phyloP scores from a whole-genome alignment of 1,140 invertebrate species.

The Himalopsyche phryganea region DNA sequence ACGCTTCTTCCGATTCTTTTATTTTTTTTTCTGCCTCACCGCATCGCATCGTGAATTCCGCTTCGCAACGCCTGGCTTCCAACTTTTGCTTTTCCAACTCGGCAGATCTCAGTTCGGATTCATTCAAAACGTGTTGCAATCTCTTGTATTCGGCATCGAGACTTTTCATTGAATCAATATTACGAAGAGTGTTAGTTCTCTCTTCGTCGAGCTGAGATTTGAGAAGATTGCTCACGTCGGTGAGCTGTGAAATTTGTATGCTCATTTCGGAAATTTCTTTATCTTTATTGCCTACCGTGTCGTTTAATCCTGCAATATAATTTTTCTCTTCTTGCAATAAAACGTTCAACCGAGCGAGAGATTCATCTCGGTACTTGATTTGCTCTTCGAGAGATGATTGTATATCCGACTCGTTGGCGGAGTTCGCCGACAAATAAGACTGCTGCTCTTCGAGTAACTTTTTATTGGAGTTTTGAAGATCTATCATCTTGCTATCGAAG shows the following conservation, averaged over 20 bases:
- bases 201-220: conserved; percentile 50
- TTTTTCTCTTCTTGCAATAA: conserved; percentile 10
- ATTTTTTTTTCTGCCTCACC: conserved; percentile 14
- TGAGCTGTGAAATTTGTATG: conserved; percentile 52
- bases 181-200: conserved; percentile 43
- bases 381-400: conserved; percentile 31
- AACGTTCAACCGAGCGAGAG: conserved; percentile 1
- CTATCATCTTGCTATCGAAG: conserved; percentile 5
- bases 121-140: conserved; percentile 34
- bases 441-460: conserved; percentile 35
- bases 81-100: conserved; percentile 47
- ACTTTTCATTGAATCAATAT: conserved; percentile 43
- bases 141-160: conserved; percentile 48
- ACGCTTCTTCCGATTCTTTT: conserved; percentile 15
- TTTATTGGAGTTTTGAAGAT: conserved; percentile 18
- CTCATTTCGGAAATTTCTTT: conserved; percentile 49
- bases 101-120: conserved; percentile 47
- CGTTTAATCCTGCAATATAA: conserved; percentile 8
- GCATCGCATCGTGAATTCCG: conserved; percentile 9
- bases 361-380: conserved; percentile 9
- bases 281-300: conserved; percentile 44
- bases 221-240: conserved; percentile 48
- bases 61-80: conserved; percentile 8
- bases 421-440: conserved; percentile 44
- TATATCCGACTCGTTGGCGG: conserved; percentile 43